These are phyloP conservation scores for Aphelinus certus DNA, from an alignment of 1,140 invertebrate genomes.

Conservation along the genomic window DNA sequence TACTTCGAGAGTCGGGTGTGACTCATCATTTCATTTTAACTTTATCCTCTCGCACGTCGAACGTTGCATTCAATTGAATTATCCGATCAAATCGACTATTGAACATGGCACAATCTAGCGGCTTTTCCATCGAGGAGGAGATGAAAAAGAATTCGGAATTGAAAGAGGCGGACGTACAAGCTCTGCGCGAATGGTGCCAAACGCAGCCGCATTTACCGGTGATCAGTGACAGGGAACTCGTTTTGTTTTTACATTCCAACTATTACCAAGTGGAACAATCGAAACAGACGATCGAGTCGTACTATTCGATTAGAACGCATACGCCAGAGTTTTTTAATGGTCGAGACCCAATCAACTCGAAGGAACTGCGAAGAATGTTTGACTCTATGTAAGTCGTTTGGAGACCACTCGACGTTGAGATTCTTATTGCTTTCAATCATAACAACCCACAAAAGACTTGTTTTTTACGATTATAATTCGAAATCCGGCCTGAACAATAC, in stretches of 20 bases:
- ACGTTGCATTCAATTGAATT: too few species aligned
- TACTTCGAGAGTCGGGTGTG: too few species aligned
- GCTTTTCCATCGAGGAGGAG: conserved; percentile 59
- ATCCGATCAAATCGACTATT: too few species aligned
- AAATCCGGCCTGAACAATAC: too few species aligned
- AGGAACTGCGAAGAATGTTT: not conserved
- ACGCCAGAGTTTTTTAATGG: conserved; percentile 67
- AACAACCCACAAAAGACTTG: too few species aligned
- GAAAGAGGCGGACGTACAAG: conserved; percentile 63
- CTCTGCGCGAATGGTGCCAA: conserved; percentile 68
- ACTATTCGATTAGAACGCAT: conserved; percentile 68
- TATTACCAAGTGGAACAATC: conserved; percentile 69
- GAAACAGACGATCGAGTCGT: conserved; percentile 69
- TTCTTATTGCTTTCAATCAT: too few species aligned
- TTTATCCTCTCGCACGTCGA: too few species aligned
- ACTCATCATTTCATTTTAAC: too few species aligned
- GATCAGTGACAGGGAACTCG: conserved; percentile 67
- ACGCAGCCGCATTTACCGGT: conserved; percentile 70
- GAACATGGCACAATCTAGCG: too few species aligned
- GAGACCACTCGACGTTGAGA: too few species aligned
- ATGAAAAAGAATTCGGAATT: conserved; percentile 67
- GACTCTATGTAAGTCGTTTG: conserved; percentile 16
- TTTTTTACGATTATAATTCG: too few species aligned
- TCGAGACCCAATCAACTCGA: conserved; percentile 59
- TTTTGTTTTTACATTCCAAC: conserved; percentile 70